Evolutionary conservation across 2,888 invertebrate species (phyloP), one percentile per base, ranked within the genome.

Genomic region (Notodonta dromedarius): DNA sequence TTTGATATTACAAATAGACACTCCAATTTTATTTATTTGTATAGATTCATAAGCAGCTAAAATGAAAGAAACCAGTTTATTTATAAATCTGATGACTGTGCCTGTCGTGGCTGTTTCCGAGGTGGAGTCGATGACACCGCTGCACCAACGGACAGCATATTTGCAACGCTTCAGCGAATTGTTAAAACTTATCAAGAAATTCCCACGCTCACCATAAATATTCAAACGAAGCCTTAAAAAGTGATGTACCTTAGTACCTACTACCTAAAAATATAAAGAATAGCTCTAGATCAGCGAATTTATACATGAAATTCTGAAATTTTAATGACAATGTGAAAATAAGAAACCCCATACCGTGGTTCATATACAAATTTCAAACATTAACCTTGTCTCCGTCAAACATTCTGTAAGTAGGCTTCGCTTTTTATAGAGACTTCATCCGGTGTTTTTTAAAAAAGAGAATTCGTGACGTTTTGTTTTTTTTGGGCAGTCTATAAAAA

Each of bases 131-230:
- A 78, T 86, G 87, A 88, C 87, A 81, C 74, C 73, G 71, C 74
- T 82, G 82, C 81, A 82, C 65, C 80, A 74, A 66, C 73, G 78
- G 70, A 75, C 78, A 76, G 77, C 78, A 82, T 84, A 84, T 87
- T 87, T 82, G 85, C 80, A 85, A 86, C 86, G 88, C 87, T 84
- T 79, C 82, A 86, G 76, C 76, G 87, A 77, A 73, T 82, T 76
- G 73, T 78, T 80, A 78, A 83, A 83, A 77, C 61, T 75, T 78
- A 80, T 79, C 78, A 75, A 79, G 68, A 67, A 76, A 69, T 87
- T 88, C 88, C 85, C 88, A 88, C 88, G 87, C 76, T 83, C 74
- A 73, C 70, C 62, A 70, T 69, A 69, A 71, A 70, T 62, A 50
- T 16, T 14, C 46, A 46, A 46, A 12, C 42, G 42, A 42, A 42